These are phyloP conservation scores for Beris morrisii DNA, from an alignment of 2,888 invertebrate genomes.

Conservation along the genomic window DNA sequence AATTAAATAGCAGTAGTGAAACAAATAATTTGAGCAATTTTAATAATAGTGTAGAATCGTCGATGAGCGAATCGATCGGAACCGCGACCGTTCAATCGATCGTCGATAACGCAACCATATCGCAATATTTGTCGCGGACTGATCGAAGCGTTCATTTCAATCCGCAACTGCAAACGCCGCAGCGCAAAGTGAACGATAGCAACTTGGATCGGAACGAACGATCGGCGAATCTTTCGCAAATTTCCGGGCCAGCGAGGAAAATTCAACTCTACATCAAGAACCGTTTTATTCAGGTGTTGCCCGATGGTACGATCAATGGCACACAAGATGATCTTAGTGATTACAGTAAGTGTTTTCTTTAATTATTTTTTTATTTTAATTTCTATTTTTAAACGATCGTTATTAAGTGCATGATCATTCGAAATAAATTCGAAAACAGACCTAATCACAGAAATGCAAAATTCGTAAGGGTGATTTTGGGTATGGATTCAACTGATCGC, in stretches of 20 bases:
- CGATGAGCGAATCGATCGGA: neutral
- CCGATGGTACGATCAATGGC: conserved; percentile 84
- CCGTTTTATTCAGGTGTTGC: conserved; percentile 78
- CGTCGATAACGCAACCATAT: conserved; percentile 27
- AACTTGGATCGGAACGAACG: conserved; percentile 62
- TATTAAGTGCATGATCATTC: too few relatives aligned
- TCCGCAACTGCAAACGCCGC: conserved; percentile 45
- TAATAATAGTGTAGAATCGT: conserved; percentile 39
- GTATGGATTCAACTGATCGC: too few relatives aligned
- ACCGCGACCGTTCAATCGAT: conserved; percentile 21
- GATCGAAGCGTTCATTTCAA: conserved; percentile 51
- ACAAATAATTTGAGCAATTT: conserved; percentile 25
- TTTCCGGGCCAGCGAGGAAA: conserved; percentile 76
- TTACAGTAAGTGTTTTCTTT: conserved; percentile 71
- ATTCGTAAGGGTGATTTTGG: too few relatives aligned
- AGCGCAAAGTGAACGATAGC: conserved; percentile 43
- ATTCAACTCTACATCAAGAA: conserved; percentile 85
- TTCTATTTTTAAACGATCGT: too few relatives aligned
- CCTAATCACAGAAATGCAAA: too few relatives aligned
- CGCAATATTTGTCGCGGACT: conserved; percentile 49
- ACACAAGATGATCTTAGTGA: conserved; percentile 77
- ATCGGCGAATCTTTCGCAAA: conserved; percentile 78
- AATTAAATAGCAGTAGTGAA: conserved; percentile 25
- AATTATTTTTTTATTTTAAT: too few relatives aligned
- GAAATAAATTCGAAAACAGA: too few relatives aligned